Conservation (phyloP, 2,113 vertebrate species). For the Pelecanus crispus region DNA sequence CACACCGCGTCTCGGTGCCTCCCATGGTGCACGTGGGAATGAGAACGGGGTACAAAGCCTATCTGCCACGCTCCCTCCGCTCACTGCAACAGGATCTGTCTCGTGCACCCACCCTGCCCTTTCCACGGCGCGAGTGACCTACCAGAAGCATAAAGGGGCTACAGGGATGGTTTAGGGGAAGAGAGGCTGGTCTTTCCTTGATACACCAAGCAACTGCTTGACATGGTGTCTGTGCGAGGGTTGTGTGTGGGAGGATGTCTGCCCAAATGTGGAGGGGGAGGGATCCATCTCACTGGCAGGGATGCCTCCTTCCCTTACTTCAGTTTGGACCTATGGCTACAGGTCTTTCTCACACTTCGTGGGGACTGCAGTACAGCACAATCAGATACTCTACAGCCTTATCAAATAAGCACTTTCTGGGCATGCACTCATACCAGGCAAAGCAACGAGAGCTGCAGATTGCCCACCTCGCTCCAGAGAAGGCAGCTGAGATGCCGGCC, state of each 20-base stretch:
- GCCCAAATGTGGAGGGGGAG: rapidly evolving
- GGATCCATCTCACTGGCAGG: background rate
- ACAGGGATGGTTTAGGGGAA: background rate
- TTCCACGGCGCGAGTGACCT: rapidly evolving
- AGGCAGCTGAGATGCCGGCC: background rate
- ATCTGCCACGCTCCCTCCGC: background rate
- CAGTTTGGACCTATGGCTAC: background rate
- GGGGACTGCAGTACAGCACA: background rate
- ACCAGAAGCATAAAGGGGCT: background rate
- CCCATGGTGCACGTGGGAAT: background rate
- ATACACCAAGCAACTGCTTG: background rate
- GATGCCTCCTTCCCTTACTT: background rate
- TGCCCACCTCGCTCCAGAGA: background rate
- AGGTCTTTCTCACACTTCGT: rapidly evolving
- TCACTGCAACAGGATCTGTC: background rate
- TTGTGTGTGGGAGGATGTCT: background rate
- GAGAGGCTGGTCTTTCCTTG: background rate
- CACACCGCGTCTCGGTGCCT: rapidly evolving
- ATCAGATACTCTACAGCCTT: background rate
- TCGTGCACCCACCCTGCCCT: background rate
- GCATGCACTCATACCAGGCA: rapidly evolving
- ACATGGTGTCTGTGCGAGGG: rapidly evolving
- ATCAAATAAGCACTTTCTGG: background rate
- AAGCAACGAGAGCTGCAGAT: background rate
- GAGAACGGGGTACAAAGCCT: background rate